phyloP scores from a whole-genome alignment of 1,140 invertebrate genomes.

The Pseudoatta argentina region DNA sequence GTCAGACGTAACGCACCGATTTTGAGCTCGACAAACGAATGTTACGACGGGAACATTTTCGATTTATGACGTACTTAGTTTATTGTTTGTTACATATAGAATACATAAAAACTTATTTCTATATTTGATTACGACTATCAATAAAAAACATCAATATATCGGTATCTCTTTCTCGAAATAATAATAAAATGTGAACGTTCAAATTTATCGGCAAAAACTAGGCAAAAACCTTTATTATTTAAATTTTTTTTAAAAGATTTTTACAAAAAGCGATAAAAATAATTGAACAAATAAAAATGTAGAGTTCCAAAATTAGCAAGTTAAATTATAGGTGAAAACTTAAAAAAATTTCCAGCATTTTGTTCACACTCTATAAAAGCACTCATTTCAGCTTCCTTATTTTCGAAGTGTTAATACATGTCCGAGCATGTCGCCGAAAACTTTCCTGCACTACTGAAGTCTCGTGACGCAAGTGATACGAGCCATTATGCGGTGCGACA shows the following conservation, averaged over 20 bases:
- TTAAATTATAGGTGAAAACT: neutral
- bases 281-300: neutral
- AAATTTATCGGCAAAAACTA: neutral
- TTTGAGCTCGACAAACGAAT: neutral
- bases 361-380: neutral
- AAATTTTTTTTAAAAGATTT: neutral
- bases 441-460: slow-evolving; percentile 23
- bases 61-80: slow-evolving; percentile 1
- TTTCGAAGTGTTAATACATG: slow-evolving; percentile 17
- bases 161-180: neutral
- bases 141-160: slow-evolving; percentile 11
- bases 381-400: neutral
- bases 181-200: neutral
- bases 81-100: neutral
- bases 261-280: neutral
- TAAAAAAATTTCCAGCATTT: neutral
- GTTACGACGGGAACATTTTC: slow-evolving; percentile 31
- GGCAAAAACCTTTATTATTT: neutral
- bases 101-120: neutral
- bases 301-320: neutral
- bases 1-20: neutral
- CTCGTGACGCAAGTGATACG: slow-evolving; percentile 67
- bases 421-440: slow-evolving; percentile 1
- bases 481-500: slow-evolving; percentile 61
- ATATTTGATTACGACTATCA: neutral